A percentile compares a stretch with the other conserved stretches of the same genome.
Evolutionary conservation across 2,113 vertebrate species (phyloP).

Genomic region (Oophaga pumilio): DNA sequence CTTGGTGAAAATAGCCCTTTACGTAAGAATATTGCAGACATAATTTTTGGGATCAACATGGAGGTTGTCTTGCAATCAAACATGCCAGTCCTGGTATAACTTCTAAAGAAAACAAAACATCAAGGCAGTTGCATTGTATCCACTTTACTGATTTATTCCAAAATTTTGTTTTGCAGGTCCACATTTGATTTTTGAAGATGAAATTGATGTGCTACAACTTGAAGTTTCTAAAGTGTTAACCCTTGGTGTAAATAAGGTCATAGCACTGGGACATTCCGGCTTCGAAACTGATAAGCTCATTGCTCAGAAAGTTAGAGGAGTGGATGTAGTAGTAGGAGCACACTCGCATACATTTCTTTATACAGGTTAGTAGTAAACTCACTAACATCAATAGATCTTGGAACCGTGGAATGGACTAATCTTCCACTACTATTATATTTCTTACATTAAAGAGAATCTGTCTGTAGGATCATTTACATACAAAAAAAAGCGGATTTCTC

Average conservation of each 20-base stretch:
- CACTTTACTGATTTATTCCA: neutral
- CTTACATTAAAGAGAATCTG: neutral
- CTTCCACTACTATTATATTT: neutral
- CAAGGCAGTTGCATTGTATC: neutral
- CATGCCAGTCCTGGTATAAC: neutral
- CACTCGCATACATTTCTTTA: constrained; percentile 94
- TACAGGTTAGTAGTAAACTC: constrained; percentile 76
- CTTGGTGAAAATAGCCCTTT: neutral
- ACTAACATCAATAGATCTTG: neutral
- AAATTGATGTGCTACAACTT: constrained; percentile 79
- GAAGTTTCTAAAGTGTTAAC: constrained; percentile 81
- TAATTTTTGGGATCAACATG: neutral
- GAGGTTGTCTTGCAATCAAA: neutral
- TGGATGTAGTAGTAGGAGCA: constrained; percentile 91
- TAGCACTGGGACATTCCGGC: constrained; percentile 93
- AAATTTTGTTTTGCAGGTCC: constrained; percentile 69
- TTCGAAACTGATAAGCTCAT: constrained; percentile 82
- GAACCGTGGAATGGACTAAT: neutral
- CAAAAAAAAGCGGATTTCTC: no score
- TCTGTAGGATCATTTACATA: no score
- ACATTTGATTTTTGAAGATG: constrained; percentile 81
- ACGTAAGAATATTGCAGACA: neutral
- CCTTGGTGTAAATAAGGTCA: constrained; percentile 85
- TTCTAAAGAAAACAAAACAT: neutral
- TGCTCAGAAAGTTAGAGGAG: constrained; percentile 82